Evolutionary conservation across 2,888 invertebrate genomes (phyloP).

Genomic region (Deilephila porcellus): DNA sequence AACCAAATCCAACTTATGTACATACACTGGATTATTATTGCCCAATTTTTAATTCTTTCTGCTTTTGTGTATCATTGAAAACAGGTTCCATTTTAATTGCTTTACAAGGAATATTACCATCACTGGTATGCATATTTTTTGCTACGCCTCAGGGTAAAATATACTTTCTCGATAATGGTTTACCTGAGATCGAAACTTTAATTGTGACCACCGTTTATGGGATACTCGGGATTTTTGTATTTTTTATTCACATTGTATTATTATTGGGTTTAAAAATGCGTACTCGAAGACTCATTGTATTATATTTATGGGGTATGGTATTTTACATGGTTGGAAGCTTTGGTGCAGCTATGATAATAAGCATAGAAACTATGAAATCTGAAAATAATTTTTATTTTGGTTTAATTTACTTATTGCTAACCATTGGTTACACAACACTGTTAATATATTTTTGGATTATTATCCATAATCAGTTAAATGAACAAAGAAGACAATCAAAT

Average conservation of each 20-base stretch:
- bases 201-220: constrained; percentile 41
- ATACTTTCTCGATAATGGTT: constrained; percentile 41
- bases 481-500: constrained; percentile 45
- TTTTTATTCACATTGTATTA: constrained; percentile 45
- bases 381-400: constrained; percentile 41
- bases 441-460: constrained; percentile 55
- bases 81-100: constrained; percentile 47
- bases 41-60: constrained; percentile 44
- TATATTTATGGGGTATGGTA: constrained; percentile 45
- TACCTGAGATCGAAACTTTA: constrained; percentile 40
- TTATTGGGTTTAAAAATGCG: constrained; percentile 38
- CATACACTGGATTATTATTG: constrained; percentile 37
- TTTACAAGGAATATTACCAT: constrained; percentile 49
- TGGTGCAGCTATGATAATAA: constrained; percentile 41
- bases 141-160: constrained; percentile 39
- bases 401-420: constrained; percentile 39
- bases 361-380: constrained; percentile 39
- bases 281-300: constrained; percentile 37
- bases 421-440: constrained; percentile 39
- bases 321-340: constrained; percentile 45
- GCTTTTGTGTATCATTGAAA: constrained; percentile 45
- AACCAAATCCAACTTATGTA: not conserved
- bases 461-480: constrained; percentile 46
- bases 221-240: constrained; percentile 41
- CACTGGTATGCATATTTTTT: constrained; percentile 43